Evolutionary conservation across 2,888 invertebrate genomes (phyloP).

Genomic region (Criorhina ranunculi): DNA sequence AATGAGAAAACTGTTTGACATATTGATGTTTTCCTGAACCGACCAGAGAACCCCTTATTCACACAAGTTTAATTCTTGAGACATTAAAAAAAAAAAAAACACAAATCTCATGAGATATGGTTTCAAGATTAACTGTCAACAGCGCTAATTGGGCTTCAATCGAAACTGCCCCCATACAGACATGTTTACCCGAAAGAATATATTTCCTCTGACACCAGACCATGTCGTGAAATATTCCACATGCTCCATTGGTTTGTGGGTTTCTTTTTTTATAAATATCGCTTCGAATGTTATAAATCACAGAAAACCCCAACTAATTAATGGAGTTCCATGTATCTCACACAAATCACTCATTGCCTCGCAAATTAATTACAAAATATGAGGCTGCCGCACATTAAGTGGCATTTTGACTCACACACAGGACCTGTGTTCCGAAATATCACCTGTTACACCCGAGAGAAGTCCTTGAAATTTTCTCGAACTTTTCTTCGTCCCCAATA

Average conservation of each 20-base stretch:
- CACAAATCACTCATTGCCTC: slow-evolving; percentile 46
- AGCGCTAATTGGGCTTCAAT: no score
- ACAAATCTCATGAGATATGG: no score
- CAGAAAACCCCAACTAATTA: slow-evolving; percentile 31
- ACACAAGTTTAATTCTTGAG: no score
- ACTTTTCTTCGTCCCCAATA: background rate
- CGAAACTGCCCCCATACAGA: no score
- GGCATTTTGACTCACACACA: background rate
- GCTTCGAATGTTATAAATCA: slow-evolving; percentile 17
- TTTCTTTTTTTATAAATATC: background rate
- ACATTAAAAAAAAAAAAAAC: no score
- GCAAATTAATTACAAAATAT: slow-evolving; percentile 37
- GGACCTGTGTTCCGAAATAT: slow-evolving; percentile 1
- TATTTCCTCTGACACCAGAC: background rate
- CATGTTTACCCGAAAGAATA: background rate
- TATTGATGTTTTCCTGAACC: no score
- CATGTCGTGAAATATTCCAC: background rate
- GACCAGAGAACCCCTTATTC: no score
- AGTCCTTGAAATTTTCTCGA: slow-evolving; percentile 27
- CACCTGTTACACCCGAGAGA: slow-evolving; percentile 30
- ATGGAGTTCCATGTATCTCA: slow-evolving; percentile 29
- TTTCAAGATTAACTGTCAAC: no score
- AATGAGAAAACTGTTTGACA: no score
- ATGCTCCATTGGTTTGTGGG: background rate
- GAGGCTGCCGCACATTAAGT: slow-evolving; percentile 9